Evolutionary conservation across 2,797 vertebrate species (phyloP), one percentile per base, ranked within the genome.

Genomic region (Champsocephalus gunnari): DNA sequence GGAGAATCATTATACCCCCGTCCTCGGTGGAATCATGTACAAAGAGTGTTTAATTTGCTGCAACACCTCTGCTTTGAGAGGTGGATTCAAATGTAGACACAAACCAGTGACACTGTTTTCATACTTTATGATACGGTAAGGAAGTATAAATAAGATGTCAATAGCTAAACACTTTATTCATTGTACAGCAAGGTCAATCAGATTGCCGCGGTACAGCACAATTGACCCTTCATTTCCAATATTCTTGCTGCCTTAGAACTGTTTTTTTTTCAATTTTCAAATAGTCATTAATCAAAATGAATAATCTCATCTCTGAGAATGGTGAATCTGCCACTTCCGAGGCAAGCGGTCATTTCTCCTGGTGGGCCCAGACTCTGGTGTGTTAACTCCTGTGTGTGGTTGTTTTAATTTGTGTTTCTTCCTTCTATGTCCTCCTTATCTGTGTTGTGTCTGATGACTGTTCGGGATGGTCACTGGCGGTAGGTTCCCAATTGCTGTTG

Each of bases 331-430:
- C 73, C 75, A 70, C 72, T 71, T 79, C 66, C 28, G 85, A 89
- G 75, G 71, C 75, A 14, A 56, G 89, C 86, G 89, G 96, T 97
- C 97, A 97, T 97, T 98, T 98, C 96, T 98, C 97, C 96, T 90
- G 93, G 94, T 94, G 90, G 92, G 89, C 91, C 94, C 89, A 85
- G 90, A 94, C 90, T 94, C 88, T 92, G 91, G 90, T 89, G 90
- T 94, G 91, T 92, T 95, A 90, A 93, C 88, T 91, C 95, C 95
- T 96, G 94, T 96, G 96, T 96, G 95, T 98, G 94, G 96, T 95
- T 98, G 95, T 96, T 98, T 99, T 98, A 99, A 99, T 98, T 97
- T 98, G 95, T 96, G 96, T 97, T 97, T 99, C 96, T 99, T 97
- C 98, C 98, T 98, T 98, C 96, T 97, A 95, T 99, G 97, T 99